Percentiles rank a stretch among this genome's conserved stretches.
These are phyloP conservation scores for Solenodon paradoxus DNA, from an alignment of 2,113 vertebrate genomes.

Conservation along the genomic window DNA sequence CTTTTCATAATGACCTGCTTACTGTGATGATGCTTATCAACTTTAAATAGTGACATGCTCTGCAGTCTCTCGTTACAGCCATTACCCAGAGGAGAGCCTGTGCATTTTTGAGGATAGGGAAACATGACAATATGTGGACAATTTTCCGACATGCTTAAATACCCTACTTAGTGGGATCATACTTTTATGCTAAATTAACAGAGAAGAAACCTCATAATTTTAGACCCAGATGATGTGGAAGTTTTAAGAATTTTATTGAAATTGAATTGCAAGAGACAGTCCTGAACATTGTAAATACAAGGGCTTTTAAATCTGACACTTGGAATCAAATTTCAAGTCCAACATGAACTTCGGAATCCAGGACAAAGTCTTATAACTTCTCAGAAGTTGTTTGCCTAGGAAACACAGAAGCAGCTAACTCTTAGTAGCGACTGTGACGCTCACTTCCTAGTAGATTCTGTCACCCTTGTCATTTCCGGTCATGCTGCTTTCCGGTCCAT, in stretches of 20 bases:
- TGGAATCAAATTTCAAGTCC: neutral
- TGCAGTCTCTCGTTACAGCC: neutral
- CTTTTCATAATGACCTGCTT: slow-evolving; percentile 55
- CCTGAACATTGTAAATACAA: neutral
- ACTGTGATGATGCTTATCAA: slow-evolving; percentile 8
- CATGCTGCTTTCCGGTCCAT: neutral
- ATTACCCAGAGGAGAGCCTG: neutral
- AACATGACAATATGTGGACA: neutral
- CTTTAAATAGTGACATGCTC: slow-evolving; percentile 42
- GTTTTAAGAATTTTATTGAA: neutral
- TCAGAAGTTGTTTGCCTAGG: neutral
- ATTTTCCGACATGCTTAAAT: neutral
- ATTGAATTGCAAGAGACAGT: neutral
- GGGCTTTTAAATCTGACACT: neutral
- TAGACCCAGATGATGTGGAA: neutral
- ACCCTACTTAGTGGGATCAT: neutral
- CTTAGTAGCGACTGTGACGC: no score
- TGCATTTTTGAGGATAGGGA: neutral
- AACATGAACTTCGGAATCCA: neutral
- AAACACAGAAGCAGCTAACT: neutral
- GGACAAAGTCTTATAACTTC: neutral
- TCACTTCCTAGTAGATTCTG: neutral
- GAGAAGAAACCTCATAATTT: neutral
- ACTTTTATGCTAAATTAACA: neutral
- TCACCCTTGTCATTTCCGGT: neutral